Evolutionary conservation across 2,113 vertebrate species (phyloP).

Genomic region (Proterorhinus semilunaris): DNA sequence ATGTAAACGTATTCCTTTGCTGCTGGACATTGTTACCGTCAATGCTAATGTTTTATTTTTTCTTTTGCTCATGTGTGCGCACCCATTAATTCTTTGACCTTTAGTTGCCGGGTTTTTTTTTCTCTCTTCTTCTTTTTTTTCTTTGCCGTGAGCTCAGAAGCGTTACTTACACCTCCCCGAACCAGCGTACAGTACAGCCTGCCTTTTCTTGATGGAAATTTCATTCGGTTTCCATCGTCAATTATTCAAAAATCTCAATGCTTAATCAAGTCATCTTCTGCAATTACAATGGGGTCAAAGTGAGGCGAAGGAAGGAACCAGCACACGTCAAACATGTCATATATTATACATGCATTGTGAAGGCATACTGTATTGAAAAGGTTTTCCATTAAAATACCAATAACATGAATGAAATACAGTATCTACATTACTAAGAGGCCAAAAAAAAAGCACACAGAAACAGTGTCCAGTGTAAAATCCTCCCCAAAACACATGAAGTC

Average conservation of each 20-base stretch:
- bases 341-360: background rate
- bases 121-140: constrained; percentile 40
- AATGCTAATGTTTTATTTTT: constrained; percentile 10
- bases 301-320: constrained; percentile 10
- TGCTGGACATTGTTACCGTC: constrained; percentile 35
- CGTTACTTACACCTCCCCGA: constrained; percentile 61
- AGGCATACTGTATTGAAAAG: no score
- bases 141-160: constrained; percentile 35
- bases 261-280: constrained; percentile 58
- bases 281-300: constrained; percentile 23
- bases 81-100: constrained; percentile 46
- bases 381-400: no score
- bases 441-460: no score
- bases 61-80: background rate
- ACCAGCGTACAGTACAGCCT: constrained; percentile 62
- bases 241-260: constrained; percentile 84
- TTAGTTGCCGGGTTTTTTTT: constrained; percentile 13
- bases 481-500: no score
- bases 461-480: no score
- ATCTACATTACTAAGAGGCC: no score
- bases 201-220: constrained; percentile 89
- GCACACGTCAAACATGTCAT: background rate
- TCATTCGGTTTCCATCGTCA: constrained; percentile 92
- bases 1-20: constrained; percentile 9
- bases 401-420: no score